phyloP scores from a whole-genome alignment of 2,113 vertebrate species.

The Ictalurus furcatus region DNA sequence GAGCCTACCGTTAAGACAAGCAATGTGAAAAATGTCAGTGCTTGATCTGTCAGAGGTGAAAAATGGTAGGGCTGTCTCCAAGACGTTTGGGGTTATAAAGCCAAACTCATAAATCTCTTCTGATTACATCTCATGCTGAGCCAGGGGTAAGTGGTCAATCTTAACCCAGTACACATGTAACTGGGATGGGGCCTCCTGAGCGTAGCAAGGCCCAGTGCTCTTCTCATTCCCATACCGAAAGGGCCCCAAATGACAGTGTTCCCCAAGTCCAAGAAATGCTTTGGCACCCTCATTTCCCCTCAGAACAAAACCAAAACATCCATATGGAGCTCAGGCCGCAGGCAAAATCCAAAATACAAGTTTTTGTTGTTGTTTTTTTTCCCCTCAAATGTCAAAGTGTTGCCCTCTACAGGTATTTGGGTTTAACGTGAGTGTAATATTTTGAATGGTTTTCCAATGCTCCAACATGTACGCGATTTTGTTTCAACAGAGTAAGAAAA shows the following conservation, averaged over 20 bases:
- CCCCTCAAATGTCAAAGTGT: conserved; percentile 40
- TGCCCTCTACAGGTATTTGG: conserved; percentile 35
- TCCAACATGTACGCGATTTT: conserved; percentile 39
- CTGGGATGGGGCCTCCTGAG: conserved; percentile 28
- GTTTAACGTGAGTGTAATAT: conserved; percentile 50
- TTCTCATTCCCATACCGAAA: conserved; percentile 34
- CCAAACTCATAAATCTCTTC: conserved; percentile 64
- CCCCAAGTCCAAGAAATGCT: conserved; percentile 36
- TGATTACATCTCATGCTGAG: conserved; percentile 49
- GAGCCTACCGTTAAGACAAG: conserved; percentile 57
- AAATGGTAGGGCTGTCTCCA: conserved; percentile 57
- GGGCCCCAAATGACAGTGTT: conserved; percentile 31
- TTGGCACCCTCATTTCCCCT: conserved; percentile 43
- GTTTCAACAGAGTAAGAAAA: conserved; percentile 56
- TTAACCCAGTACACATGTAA: conserved; percentile 51
- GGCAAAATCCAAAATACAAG: conserved; percentile 44
- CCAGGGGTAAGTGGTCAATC: conserved; percentile 48
- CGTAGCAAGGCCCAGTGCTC: conserved; percentile 22
- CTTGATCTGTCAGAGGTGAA: conserved; percentile 62
- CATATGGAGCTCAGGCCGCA: conserved; percentile 53
- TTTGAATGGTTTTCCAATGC: conserved; percentile 44
- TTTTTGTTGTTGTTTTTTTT: conserved; percentile 34
- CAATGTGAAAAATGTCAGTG: conserved; percentile 59
- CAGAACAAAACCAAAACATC: conserved; percentile 41
- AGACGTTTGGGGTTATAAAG: conserved; percentile 50